These are phyloP conservation scores for Coregonus ussuriensis DNA, from an alignment of 2,797 vertebrate genomes.

Conservation along the genomic window DNA sequence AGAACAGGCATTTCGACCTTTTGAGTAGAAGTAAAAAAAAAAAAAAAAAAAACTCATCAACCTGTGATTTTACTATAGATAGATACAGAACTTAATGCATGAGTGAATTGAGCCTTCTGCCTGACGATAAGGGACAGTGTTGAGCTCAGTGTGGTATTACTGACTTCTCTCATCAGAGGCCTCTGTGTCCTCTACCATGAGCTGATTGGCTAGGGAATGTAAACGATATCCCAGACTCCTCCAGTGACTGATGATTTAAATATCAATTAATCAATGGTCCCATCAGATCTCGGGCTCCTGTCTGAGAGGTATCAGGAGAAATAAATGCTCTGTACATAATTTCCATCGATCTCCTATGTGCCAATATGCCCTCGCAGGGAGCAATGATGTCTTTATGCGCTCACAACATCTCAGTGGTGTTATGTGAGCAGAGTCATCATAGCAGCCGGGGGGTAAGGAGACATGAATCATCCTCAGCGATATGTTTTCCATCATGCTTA, in stretches of 20 bases:
- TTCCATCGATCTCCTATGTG: conserved; percentile 76
- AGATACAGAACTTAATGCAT: no score
- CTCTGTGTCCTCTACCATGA: conserved; percentile 11
- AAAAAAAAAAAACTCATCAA: background rate
- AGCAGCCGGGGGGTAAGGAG: conserved; percentile 41
- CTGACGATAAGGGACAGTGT: no score
- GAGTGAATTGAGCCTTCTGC: no score
- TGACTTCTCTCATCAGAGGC: background rate
- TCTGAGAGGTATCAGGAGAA: conserved; percentile 73
- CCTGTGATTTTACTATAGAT: background rate
- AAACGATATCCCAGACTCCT: conserved; percentile 23
- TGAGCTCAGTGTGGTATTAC: no score
- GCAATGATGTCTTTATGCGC: conserved; percentile 60
- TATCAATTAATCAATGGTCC: conserved; percentile 87
- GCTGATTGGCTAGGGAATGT: conserved; percentile 39
- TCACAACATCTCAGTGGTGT: conserved; percentile 40
- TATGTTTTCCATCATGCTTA: conserved; percentile 64
- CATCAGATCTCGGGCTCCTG: conserved; percentile 74
- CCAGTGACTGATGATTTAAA: conserved; percentile 83
- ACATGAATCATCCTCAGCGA: conserved; percentile 59
- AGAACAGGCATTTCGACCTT: background rate
- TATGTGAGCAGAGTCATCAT: conserved; percentile 38
- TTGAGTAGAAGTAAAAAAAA: background rate
- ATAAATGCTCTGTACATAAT: conserved; percentile 78
- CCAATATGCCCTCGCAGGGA: conserved; percentile 41